Percentiles rank a stretch among this genome's conserved stretches.
Evolutionary conservation across 1,140 invertebrate species (phyloP).

Genomic region (Trachelipus rathkii): DNA sequence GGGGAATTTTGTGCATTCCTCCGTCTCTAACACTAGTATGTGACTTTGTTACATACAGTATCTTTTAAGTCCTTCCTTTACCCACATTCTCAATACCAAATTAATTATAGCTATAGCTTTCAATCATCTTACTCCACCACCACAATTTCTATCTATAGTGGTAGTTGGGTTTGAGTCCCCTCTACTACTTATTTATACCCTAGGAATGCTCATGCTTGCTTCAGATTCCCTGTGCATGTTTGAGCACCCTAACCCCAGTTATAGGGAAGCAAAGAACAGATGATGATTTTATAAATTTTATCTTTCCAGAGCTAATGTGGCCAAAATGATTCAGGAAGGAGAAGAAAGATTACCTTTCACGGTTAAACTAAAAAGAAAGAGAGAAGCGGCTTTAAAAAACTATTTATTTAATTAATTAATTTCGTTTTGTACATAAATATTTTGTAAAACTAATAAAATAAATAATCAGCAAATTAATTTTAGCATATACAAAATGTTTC

Average conservation of each 20-base stretch:
- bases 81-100: too few relatives aligned
- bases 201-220: background rate
- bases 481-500: background rate
- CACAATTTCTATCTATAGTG: too few relatives aligned
- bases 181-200: background rate
- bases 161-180: background rate
- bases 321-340: background rate
- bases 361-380: background rate
- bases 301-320: background rate
- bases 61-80: too few relatives aligned
- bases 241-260: too few relatives aligned
- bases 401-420: slow-evolving; percentile 7
- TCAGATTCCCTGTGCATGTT: background rate
- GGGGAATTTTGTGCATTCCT: too few relatives aligned
- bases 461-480: background rate
- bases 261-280: too few relatives aligned
- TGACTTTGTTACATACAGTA: too few relatives aligned
- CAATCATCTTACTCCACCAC: too few relatives aligned
- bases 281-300: background rate
- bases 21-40: too few relatives aligned
- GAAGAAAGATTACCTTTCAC: background rate
- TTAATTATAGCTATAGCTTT: too few relatives aligned
- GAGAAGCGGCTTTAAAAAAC: background rate
- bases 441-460: background rate
- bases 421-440: background rate